phyloP scores from a whole-genome alignment of 2,888 invertebrate genomes.

The Heliconius cydno region DNA sequence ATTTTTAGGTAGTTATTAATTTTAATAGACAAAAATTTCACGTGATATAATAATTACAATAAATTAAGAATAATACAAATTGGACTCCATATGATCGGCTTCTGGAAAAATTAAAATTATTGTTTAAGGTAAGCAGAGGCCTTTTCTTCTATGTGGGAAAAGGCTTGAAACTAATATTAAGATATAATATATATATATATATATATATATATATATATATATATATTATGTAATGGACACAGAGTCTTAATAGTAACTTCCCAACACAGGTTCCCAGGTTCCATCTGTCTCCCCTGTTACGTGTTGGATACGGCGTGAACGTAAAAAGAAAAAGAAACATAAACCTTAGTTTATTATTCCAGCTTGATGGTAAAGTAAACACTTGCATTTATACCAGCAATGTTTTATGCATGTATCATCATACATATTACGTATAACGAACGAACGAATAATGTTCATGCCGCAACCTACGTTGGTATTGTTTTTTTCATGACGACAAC shows the following conservation, averaged over 20 bases:
- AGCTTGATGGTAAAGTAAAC: background rate
- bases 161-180: too few species aligned
- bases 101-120: too few species aligned
- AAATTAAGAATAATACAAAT: background rate
- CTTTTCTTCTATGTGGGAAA: too few species aligned
- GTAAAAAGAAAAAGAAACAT: background rate
- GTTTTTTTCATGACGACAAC: conserved; percentile 11
- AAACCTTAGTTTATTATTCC: background rate
- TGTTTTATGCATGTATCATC: conserved; percentile 23
- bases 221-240: too few species aligned
- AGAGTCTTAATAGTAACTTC: too few species aligned
- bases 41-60: background rate
- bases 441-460: conserved; percentile 19
- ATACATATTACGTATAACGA: conserved; percentile 8
- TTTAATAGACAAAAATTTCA: too few species aligned
- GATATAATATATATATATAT: too few species aligned
- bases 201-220: too few species aligned
- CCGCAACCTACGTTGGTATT: background rate
- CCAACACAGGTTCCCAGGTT: too few species aligned
- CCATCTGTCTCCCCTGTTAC: background rate
- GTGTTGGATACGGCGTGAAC: background rate
- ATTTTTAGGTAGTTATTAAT: too few species aligned
- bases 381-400: background rate
- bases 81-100: too few species aligned
- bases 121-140: too few species aligned